Base-by-base conservation (phyloP, 2,113 vertebrate genomes). In the Cyphomyrus discorhynchus region DNA sequence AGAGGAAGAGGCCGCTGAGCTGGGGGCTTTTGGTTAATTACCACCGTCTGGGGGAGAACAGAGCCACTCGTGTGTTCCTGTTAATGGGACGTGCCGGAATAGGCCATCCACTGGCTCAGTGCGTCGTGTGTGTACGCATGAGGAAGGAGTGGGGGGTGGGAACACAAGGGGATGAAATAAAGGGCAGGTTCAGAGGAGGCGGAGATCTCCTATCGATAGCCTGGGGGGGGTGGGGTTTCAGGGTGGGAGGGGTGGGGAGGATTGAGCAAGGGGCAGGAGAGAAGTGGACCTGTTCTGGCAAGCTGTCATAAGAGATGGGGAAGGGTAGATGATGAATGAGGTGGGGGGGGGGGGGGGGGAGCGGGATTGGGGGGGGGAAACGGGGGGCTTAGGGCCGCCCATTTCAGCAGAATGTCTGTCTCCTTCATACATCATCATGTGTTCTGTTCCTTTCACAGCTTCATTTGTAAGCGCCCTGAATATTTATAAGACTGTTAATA, bases 401-500 rank as follows among this genome's bases (percentile, higher is more conserved):
- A 53, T 62, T 45, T 45, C 9, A 46, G 27, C 27, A 13, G 49
- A 46, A 62, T 66, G n/a, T 53, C 86, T 39, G 35, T 77, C 74
- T 42, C 49, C 49, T 56, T 35, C 27, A 50, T 49, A 27, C 49
- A 87, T n/a, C 85, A 24, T 27, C 52, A 45, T 11, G 87, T 62
- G 31, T 66, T 62, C 52, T 88, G 56, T 45, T 87, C 66, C 13
- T 80, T 83, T 21, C 24, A 17, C 27, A 21, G 80, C n/a, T 88
- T 91, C 45, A 66, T 91, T 82, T 70, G 77, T 10, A 39, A 56
- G 46, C 49, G 5, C 42, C n/a, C 80, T 90, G 56, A 89, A 89
- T 89, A 82, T 91, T 91, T 87, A 89, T 89, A 58, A 87, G 88
- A 1, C 4, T 82, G 21, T 74, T 87, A 84, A 88, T 87, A 53